A percentile compares a stretch with the other conserved stretches of the same genome.
phyloP scores from a whole-genome alignment of 2,888 invertebrate genomes.

The Amphipyra tragopoginis region DNA sequence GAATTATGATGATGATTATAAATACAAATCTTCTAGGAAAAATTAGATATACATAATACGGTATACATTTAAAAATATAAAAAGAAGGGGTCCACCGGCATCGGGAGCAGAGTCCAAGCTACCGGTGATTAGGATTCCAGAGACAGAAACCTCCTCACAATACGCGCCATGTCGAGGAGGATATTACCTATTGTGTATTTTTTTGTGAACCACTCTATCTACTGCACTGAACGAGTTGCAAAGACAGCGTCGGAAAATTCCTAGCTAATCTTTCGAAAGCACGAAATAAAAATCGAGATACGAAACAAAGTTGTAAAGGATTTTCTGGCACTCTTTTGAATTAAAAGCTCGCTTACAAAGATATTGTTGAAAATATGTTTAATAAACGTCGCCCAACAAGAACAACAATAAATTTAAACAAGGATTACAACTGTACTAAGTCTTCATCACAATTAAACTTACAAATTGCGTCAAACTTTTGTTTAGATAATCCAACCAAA shows the following conservation, averaged over 20 bases:
- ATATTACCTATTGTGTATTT: no score
- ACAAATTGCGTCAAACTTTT: slow-evolving; percentile 35
- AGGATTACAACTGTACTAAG: slow-evolving; percentile 29
- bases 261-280: slow-evolving; percentile 13
- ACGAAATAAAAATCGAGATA: no score
- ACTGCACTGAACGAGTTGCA: background rate
- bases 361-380: slow-evolving; percentile 34
- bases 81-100: no score
- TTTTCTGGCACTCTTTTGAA: background rate
- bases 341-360: slow-evolving; percentile 9
- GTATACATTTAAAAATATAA: no score
- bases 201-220: background rate
- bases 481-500: slow-evolving; percentile 7
- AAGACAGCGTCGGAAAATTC: background rate
- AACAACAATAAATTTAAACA: slow-evolving; percentile 37
- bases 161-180: no score
- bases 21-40: no score
- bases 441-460: slow-evolving; percentile 42
- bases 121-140: no score
- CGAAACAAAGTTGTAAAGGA: slow-evolving; percentile 13
- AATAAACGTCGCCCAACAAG: slow-evolving; percentile 36
- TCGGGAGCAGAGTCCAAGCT: no score
- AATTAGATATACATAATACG: no score
- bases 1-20: no score
- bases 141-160: no score